Percentiles rank a stretch among this genome's conserved stretches.
These are phyloP conservation scores for Datnioides undecimradiatus DNA, from an alignment of 2,113 vertebrate species.

Conservation along the genomic window DNA sequence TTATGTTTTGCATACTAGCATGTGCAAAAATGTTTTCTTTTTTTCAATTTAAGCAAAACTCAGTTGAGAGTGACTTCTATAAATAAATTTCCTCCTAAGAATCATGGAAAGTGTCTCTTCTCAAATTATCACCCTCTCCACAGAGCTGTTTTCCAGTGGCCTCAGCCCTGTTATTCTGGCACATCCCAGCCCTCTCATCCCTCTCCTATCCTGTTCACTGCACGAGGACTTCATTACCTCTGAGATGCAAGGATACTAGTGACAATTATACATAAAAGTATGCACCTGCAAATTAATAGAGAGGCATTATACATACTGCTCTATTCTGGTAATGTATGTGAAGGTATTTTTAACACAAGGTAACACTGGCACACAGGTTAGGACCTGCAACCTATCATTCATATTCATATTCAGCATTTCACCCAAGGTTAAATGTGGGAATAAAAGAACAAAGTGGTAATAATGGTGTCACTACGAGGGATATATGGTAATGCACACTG, in stretches of 20 bases:
- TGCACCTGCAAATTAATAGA: constrained; percentile 63
- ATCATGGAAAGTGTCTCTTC: constrained; percentile 8
- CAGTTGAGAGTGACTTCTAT: constrained; percentile 10
- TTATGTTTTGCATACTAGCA: not conserved
- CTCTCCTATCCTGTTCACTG: not conserved
- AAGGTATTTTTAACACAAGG: constrained; percentile 66
- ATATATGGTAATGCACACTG: constrained; percentile 63
- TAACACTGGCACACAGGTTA: constrained; percentile 54
- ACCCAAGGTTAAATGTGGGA: constrained; percentile 73
- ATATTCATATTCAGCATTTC: constrained; percentile 67
- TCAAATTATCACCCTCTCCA: not conserved
- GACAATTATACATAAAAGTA: constrained; percentile 66
- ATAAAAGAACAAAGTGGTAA: constrained; percentile 60
- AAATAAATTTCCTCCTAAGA: constrained; percentile 33
- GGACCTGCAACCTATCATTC: constrained; percentile 60
- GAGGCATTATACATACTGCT: constrained; percentile 60
- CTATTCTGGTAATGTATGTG: constrained; percentile 58
- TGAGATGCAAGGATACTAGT: constrained; percentile 39
- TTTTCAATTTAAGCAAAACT: constrained; percentile 23
- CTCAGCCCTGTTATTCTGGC: constrained; percentile 42
- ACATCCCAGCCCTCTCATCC: constrained; percentile 25
- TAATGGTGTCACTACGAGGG: constrained; percentile 65
- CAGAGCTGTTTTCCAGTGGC: constrained; percentile 14
- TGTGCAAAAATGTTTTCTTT: constrained; percentile 27
- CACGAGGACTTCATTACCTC: constrained; percentile 44